Percentiles rank a stretch among this genome's conserved stretches.
These are phyloP conservation scores for Catharus bicknelli DNA, from an alignment of 2,113 vertebrate genomes.

Conservation along the genomic window DNA sequence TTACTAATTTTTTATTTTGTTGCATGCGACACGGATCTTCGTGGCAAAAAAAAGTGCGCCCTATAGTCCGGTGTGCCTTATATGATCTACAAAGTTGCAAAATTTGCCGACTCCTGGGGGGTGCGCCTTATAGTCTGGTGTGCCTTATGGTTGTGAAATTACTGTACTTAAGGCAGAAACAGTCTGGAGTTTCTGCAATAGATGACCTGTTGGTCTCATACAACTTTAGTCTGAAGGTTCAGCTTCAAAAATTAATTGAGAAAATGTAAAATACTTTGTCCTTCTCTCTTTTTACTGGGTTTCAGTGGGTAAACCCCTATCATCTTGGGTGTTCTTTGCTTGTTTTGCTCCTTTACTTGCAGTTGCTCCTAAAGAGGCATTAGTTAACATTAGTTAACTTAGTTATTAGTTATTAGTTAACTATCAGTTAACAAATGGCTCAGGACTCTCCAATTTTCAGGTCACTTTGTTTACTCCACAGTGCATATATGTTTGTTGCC, in stretches of 20 bases:
- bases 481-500: not conserved
- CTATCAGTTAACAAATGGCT: not conserved
- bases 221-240: not conserved
- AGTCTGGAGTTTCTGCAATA: not conserved
- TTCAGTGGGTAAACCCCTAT: not conserved
- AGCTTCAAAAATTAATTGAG: not conserved
- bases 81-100: no score
- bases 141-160: no score
- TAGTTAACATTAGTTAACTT: no score
- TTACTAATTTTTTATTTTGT: no score
- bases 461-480: not conserved
- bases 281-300: not conserved
- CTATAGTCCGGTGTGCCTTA: no score
- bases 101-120: no score
- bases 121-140: no score
- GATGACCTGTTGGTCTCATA: not conserved
- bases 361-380: not conserved
- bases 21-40: no score
- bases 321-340: not conserved
- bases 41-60: no score
- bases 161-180: not conserved
- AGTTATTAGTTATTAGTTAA: no score
- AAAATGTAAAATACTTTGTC: not conserved
- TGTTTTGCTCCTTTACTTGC: not conserved
- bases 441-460: not conserved